These are phyloP conservation scores for Pristionchus japonicus DNA, from an alignment of 2,888 invertebrate genomes.

Conservation along the genomic window DNA sequence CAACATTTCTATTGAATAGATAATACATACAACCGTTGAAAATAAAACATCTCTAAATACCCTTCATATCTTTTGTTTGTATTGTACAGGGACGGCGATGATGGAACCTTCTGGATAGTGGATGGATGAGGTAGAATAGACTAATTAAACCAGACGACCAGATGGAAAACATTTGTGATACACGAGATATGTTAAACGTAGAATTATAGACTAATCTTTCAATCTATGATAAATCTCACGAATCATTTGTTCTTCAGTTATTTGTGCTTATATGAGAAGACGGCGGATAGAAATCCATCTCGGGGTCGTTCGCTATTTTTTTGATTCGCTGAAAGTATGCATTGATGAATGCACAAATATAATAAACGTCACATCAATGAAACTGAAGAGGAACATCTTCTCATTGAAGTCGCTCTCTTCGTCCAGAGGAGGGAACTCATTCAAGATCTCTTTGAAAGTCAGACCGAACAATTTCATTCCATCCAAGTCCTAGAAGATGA, in stretches of 20 bases:
- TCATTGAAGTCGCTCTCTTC: background rate
- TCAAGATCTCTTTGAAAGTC: background rate
- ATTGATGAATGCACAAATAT: background rate
- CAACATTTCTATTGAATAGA: background rate
- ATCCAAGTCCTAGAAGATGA: background rate
- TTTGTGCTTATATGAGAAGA: background rate
- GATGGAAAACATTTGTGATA: background rate
- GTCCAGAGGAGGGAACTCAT: background rate
- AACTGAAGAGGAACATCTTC: background rate
- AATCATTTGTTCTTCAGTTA: background rate
- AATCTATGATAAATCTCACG: background rate
- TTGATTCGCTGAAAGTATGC: background rate
- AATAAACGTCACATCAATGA: background rate
- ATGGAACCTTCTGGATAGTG: background rate
- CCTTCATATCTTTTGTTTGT: too few relatives aligned
- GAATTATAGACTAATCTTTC: background rate
- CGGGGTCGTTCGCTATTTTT: background rate
- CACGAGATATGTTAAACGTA: background rate
- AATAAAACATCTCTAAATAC: too few relatives aligned
- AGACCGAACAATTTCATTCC: background rate
- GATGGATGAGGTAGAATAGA: background rate
- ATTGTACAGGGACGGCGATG: too few relatives aligned
- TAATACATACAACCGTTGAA: too few relatives aligned
- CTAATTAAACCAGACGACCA: background rate
- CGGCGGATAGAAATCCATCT: background rate